Evolutionary conservation across 2,888 invertebrate genomes (phyloP), one percentile per base, ranked within the genome.

Genomic region (Melieria picta): DNA sequence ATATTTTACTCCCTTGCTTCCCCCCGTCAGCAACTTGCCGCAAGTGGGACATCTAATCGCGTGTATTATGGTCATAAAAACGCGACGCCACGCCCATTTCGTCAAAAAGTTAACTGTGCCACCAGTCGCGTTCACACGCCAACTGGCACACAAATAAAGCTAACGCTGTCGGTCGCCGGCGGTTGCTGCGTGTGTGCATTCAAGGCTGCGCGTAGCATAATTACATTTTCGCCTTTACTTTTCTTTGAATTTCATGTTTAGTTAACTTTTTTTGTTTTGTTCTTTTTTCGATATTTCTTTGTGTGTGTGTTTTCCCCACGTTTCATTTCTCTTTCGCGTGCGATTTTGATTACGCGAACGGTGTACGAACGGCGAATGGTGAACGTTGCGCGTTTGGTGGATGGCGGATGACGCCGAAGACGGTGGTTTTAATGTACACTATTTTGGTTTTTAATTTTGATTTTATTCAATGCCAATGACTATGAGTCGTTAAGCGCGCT

Each of bases 281-380:
- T 57, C 30, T 43, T 57, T 11, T 56, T 47, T 64, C 30, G 48
- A 42, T 48, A 16, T 63, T 50, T 10, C 13, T 9, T 16, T 63
- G 10, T 11, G 30, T 57, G 16, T 56, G 45, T 56, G 7, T 58
- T 45, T 46, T 46, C 61, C 7, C 47, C n/a, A 48, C 50, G 9
- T 61, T 52, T 68, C 48, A 68, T 61, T 68, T 68, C 43, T 52
- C 30, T 62, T 55, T 68, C 61, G 68, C 60, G 48, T 66, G 66
- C 58, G n/a, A 42, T 58, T 66, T 43, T 66, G 66, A 57, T 57
- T 57, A 66, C 4, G 56, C 57, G 6, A 42, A 57, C 42, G 13
- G 45, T 65, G 46, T 30, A 7, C 42, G 7, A 30, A 6, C 43
- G 30, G 30, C 16, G n/a, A n/a, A 7, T 52, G 6, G 10, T 7